Conservation (phyloP, 2,797 vertebrate genomes). For the Thaleichthys pacificus region DNA sequence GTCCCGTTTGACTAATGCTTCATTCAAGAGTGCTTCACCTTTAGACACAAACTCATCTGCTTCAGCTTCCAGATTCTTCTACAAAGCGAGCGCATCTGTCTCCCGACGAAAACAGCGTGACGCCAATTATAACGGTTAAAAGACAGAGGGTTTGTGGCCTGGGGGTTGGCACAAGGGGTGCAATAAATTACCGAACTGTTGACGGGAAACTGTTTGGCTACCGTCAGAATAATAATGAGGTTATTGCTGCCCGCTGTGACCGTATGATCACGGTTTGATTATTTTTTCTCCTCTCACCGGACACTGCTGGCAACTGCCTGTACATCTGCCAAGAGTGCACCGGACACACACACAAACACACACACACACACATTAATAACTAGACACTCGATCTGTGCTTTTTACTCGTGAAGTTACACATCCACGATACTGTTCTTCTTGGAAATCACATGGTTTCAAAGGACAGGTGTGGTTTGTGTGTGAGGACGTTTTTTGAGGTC, state of each 20-base stretch:
- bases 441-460: neutral
- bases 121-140: slow-evolving; percentile 81
- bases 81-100: slow-evolving; percentile 71
- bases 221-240: slow-evolving; percentile 80
- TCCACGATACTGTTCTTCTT: neutral
- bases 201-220: slow-evolving; percentile 76
- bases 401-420: too few relatives aligned
- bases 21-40: neutral
- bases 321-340: slow-evolving; percentile 57
- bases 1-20: too few relatives aligned
- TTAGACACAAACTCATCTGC: slow-evolving; percentile 17
- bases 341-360: slow-evolving; percentile 33
- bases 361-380: too few relatives aligned
- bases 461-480: neutral
- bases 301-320: slow-evolving; percentile 51
- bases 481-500: slow-evolving; percentile 14
- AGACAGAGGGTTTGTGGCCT: slow-evolving; percentile 75
- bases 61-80: slow-evolving; percentile 48
- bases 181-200: slow-evolving; percentile 80
- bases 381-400: too few relatives aligned
- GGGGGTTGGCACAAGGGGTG: slow-evolving; percentile 65
- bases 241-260: slow-evolving; percentile 77
- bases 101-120: slow-evolving; percentile 73
- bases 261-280: slow-evolving; percentile 73
- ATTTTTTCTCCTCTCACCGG: slow-evolving; percentile 60